Base-by-base conservation (phyloP, 2,113 vertebrate genomes). In the Hydrolagus affinis region DNA sequence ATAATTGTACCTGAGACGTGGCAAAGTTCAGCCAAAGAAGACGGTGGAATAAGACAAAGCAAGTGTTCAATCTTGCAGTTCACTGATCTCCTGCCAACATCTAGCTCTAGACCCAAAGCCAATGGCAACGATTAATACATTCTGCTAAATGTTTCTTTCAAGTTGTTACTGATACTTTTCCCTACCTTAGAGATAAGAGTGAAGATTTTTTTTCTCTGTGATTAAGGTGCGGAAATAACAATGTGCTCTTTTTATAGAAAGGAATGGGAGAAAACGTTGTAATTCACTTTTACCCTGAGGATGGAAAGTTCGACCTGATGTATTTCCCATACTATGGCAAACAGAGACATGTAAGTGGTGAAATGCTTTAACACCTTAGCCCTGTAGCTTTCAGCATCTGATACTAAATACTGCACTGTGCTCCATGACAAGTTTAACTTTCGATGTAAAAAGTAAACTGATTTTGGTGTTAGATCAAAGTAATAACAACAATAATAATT, bases 251-350 rank as follows among this genome's bases (percentile, higher is more conserved):
- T 86, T 86, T 89, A 71, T 90, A 99, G 97, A 98, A 93, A 96
- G 96, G 95, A 88, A 92, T 95, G 2, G 88, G 92, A 77, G 96
- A 93, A 0, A 87, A 92, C 68, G 92, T 97, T 85, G 92, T 94
- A 88, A 88, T 97, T 85, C 87, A 93, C 62, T 98, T 97, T 93
- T 98, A 95, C 85, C 98, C 98, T 75, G 92, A 93, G 72, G 95
- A 93, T 0, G 90, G 90, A 59, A 92, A 93, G 0, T 99, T 98
- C 91, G 95, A 97, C 86, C 90, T 96, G 88, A 96, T 93, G 92
- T 99, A 98, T 90, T 99, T 95, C 78, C 97, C 98, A 23, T 99
- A 98, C 92, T 98, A 98, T 0, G 96, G 97, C 88, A 98, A 99
- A 90, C 91, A 93, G 77, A 94, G 95, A 89, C 97, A 99, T 0